These are phyloP conservation scores for Glaucidium brasilianum DNA, from an alignment of 2,113 vertebrate genomes.

Conservation along the genomic window DNA sequence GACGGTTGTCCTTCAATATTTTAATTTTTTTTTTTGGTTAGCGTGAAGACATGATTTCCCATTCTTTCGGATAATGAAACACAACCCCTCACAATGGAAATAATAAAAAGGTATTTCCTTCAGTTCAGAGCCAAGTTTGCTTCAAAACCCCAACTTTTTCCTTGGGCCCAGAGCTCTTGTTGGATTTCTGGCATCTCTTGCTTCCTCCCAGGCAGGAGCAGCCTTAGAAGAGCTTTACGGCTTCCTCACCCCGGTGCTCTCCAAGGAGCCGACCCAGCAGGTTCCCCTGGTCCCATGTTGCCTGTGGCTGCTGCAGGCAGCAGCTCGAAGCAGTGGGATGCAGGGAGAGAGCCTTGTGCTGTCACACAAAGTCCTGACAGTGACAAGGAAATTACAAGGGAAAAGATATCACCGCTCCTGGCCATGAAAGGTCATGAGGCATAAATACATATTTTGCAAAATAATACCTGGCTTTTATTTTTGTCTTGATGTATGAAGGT, in stretches of 20 bases:
- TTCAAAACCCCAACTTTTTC: fast-evolving
- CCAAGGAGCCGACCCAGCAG: fast-evolving
- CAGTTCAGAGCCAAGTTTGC: background rate
- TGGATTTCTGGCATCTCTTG: background rate
- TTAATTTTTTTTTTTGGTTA: background rate
- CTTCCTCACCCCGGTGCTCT: too few relatives aligned
- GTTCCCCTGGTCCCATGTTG: fast-evolving
- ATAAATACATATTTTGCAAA: background rate
- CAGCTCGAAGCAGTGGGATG: fast-evolving
- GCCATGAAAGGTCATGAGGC: background rate
- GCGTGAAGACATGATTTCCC: background rate
- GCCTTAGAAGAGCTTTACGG: background rate
- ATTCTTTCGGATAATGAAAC: background rate
- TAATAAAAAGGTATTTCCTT: background rate
- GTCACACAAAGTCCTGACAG: fast-evolving
- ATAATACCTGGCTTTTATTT: background rate
- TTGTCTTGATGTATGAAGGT: background rate
- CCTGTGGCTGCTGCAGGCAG: background rate
- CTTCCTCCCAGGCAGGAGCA: background rate
- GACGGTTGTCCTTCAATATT: background rate
- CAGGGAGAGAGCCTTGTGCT: too few relatives aligned
- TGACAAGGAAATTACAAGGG: fast-evolving
- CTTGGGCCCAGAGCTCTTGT: fast-evolving
- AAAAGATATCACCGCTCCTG: background rate
- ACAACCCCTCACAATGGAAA: background rate